Conservation (phyloP, 1,140 invertebrate species). For the Eupristina koningsbergeri region DNA sequence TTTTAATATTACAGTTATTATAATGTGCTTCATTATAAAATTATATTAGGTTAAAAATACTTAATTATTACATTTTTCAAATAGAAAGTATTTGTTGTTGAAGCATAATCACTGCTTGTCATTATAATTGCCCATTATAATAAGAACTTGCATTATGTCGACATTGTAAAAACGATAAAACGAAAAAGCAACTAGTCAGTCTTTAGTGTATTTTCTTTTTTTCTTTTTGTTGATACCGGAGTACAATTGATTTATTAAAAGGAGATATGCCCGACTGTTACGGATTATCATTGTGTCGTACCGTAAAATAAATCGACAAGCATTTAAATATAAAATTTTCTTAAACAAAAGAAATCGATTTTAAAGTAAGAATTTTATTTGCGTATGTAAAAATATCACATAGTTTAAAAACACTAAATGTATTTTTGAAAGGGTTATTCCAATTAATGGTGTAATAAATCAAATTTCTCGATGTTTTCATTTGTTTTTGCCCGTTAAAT, state of each 20-base stretch:
- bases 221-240: background rate
- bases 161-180: background rate
- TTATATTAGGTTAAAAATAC: too few relatives aligned
- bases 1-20: background rate
- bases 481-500: background rate
- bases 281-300: background rate
- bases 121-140: too few relatives aligned
- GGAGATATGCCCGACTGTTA: slow-evolving; percentile 27
- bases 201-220: background rate
- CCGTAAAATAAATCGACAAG: background rate
- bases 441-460: background rate
- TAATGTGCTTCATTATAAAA: too few relatives aligned
- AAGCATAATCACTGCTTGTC: too few relatives aligned
- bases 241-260: slow-evolving; percentile 34
- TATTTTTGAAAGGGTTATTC: background rate
- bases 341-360: background rate
- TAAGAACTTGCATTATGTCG: background rate
- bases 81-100: background rate
- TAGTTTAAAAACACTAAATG: too few relatives aligned
- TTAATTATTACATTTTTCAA: background rate
- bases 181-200: background rate
- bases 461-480: background rate
- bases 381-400: background rate
- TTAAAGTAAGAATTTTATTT: background rate
- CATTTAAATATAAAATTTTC: background rate